These are phyloP conservation scores for Drosophila buzzatii DNA, from an alignment of 2,888 invertebrate genomes.

Conservation along the genomic window DNA sequence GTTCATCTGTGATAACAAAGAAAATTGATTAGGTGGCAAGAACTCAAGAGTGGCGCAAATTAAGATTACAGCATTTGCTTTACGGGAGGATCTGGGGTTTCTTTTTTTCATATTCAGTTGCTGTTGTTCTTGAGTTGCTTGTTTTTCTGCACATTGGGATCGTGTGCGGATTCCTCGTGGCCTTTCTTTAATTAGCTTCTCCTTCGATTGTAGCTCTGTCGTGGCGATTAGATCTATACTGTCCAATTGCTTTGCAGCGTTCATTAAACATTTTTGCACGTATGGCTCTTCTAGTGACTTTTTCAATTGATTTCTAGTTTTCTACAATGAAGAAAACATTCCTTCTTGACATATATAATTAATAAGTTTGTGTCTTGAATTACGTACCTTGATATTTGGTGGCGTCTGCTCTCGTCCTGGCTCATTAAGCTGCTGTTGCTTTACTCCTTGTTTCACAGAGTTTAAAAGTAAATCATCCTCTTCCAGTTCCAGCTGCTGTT, in stretches of 20 bases:
- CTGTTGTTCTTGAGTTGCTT: constrained; percentile 1
- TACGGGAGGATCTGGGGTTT: background rate
- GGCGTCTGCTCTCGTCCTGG: background rate
- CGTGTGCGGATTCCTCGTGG: background rate
- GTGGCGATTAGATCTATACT: background rate
- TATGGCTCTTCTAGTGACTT: background rate
- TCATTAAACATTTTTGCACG: background rate
- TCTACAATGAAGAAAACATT: background rate
- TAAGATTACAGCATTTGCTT: constrained; percentile 29
- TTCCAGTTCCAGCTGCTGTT: background rate
- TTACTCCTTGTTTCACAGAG: background rate
- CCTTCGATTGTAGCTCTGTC: background rate
- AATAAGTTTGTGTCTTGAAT: no score
- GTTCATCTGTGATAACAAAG: constrained; percentile 47
- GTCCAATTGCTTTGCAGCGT: background rate
- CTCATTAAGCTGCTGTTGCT: background rate
- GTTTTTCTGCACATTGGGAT: background rate
- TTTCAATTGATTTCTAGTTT: background rate
- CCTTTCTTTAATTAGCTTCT: background rate
- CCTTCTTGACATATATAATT: no score
- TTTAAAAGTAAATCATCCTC: background rate
- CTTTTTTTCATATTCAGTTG: constrained; percentile 1
- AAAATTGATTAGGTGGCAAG: constrained; percentile 37
- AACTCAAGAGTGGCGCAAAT: constrained; percentile 33
- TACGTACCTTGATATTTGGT: background rate